Percentiles rank a stretch among this genome's conserved stretches.
These are phyloP conservation scores for Chaetodon trifascialis DNA, from an alignment of 2,113 vertebrate species.

Conservation along the genomic window DNA sequence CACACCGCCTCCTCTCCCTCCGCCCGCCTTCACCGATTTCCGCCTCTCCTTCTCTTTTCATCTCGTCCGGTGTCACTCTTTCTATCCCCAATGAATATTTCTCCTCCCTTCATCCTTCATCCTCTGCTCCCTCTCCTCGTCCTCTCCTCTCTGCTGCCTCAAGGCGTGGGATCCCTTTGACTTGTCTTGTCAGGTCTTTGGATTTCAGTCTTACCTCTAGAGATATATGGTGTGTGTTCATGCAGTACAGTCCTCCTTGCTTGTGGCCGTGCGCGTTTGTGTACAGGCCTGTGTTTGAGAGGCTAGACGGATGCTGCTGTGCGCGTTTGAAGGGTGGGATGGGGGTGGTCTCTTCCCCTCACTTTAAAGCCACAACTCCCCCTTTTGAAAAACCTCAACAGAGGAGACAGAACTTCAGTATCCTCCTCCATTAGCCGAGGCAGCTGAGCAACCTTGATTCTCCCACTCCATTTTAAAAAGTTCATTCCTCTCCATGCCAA, in stretches of 20 bases:
- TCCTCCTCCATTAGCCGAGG: conserved; percentile 38
- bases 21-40: conserved; percentile 42
- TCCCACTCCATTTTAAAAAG: conserved; percentile 4
- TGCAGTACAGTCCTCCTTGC: conserved; percentile 52
- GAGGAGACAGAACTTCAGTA: conserved; percentile 39
- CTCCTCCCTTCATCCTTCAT: conserved; percentile 58
- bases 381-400: conserved; percentile 41
- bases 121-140: conserved; percentile 57
- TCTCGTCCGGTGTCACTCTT: conserved; percentile 59
- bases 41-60: conserved; percentile 49
- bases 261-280: conserved; percentile 51
- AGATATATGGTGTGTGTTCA: conserved; percentile 64
- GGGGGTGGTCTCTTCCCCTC: conserved; percentile 36
- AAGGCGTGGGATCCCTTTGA: conserved; percentile 71
- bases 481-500: conserved; percentile 27
- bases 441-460: conserved; percentile 27
- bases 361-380: conserved; percentile 45
- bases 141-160: conserved; percentile 59
- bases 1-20: conserved; percentile 43
- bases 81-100: conserved; percentile 54
- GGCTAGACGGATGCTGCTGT: conserved; percentile 33
- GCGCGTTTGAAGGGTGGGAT: not conserved
- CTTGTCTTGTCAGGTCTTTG: conserved; percentile 79
- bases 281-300: conserved; percentile 31
- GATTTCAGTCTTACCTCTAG: conserved; percentile 72